Evolutionary conservation across 2,113 vertebrate species (phyloP).

Genomic region (Pachyramphus minor): DNA sequence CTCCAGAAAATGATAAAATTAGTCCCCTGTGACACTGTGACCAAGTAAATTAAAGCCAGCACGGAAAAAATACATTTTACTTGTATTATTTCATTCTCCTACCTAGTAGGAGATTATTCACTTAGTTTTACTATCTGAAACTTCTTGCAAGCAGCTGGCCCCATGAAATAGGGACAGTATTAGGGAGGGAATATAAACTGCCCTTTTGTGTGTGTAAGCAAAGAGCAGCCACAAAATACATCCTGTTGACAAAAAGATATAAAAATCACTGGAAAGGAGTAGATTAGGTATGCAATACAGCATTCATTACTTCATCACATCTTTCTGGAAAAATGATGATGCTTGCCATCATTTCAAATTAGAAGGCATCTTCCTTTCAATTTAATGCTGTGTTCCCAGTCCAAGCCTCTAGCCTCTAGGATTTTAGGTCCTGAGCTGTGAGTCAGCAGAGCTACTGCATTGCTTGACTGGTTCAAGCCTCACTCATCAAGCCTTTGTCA

Average conservation of each 20-base stretch:
- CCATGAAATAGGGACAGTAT: background rate
- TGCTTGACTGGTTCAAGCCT: background rate
- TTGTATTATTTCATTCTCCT: background rate
- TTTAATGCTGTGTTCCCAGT: background rate
- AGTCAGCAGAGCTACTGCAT: slow-evolving; percentile 10
- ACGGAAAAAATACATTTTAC: background rate
- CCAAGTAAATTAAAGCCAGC: background rate
- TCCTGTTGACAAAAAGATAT: slow-evolving; percentile 2
- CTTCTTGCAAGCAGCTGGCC: background rate
- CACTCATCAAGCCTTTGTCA: accelerated
- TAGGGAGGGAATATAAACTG: background rate
- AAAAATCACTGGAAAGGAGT: background rate
- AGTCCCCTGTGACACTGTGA: slow-evolving; percentile 39
- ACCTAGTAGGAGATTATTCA: background rate
- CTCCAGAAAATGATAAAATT: slow-evolving; percentile 48
- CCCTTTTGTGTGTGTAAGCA: background rate
- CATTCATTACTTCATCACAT: background rate
- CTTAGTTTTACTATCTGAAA: background rate
- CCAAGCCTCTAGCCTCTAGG: background rate
- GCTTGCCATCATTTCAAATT: background rate
- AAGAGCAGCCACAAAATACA: slow-evolving; percentile 19
- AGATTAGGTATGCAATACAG: background rate
- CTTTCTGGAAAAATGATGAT: background rate
- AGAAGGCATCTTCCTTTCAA: slow-evolving; percentile 10
- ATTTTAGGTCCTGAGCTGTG: slow-evolving; percentile 2